Base-by-base conservation (phyloP, 2,888 invertebrate species). In the Melipona beecheii region DNA sequence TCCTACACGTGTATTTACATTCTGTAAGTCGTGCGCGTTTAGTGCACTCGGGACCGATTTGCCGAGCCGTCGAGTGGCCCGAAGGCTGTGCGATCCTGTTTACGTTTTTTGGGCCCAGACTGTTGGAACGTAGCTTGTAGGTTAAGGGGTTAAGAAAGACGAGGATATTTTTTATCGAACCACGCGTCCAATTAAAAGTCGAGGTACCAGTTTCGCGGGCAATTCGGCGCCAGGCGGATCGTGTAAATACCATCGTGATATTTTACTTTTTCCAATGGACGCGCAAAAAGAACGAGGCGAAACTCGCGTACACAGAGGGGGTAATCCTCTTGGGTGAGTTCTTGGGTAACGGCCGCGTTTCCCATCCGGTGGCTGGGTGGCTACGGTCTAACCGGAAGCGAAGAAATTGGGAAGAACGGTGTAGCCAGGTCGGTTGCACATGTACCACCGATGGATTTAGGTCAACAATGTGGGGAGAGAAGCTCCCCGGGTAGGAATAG, bases 401-500 rank as follows among this genome's bases (percentile, higher is more conserved):
- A 80, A 82, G 80, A 75, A 81, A 75, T 81, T 75, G 76, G 27
- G 31, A 75, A 66, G 75, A 66, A 65, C 50, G 72, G 24, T 71
- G 24, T 71, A 65, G 36, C 27, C n/a, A 52, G 27, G 77, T 64
- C 68, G 62, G 24, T 70, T 64, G 75, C 79, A 64, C 24, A 73
- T 75, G 73, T 66, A 74, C 43, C 62, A 36, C 54, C 78, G 52
- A n/a, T n/a, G 81, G 81, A 88, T 83, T 75, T 81, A 73, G 87
- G 89, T 89, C 89, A 84, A 89, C 88, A 83, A 79, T 81, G 81
- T 79, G 82, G 86, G 43, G 11, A 43, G 43, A 43, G 43, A 83
- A 58, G 71, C 77, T 78, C 78, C 78, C 83, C 43, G 43, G 43
- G 79, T 83, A 78, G 87, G 85, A 83, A 79, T 84, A 78, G 84